A percentile compares a stretch with the other conserved stretches of the same genome.
phyloP scores from a whole-genome alignment of 2,113 vertebrate genomes.

The Pimephales promelas region DNA sequence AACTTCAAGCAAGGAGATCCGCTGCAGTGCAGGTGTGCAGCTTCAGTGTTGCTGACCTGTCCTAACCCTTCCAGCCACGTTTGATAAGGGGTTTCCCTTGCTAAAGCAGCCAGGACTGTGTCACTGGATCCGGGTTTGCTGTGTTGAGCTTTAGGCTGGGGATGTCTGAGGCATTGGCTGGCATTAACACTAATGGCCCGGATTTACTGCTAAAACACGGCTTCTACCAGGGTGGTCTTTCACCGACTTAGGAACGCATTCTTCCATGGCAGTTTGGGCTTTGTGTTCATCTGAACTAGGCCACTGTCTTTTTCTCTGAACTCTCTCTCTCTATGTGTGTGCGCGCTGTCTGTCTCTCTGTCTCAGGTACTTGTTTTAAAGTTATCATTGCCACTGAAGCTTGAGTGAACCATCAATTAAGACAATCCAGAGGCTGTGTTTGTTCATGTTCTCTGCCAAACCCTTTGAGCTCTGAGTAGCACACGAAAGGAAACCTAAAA shows the following conservation, averaged over 20 bases:
- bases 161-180: constrained; percentile 71
- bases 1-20: constrained; percentile 1
- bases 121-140: constrained; percentile 48
- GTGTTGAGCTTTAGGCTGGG: constrained; percentile 63
- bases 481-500: constrained; percentile 42
- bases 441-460: constrained; percentile 42
- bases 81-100: constrained; percentile 40
- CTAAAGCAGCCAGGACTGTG: constrained; percentile 36
- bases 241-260: constrained; percentile 68
- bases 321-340: constrained; percentile 31
- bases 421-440: constrained; percentile 44
- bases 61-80: constrained; percentile 32
- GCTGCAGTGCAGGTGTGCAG: constrained; percentile 32
- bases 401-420: constrained; percentile 39
- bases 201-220: constrained; percentile 77
- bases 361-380: constrained; percentile 37
- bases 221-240: constrained; percentile 68
- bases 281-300: constrained; percentile 61
- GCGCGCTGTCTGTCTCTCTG: constrained; percentile 7
- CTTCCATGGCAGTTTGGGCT: constrained; percentile 65
- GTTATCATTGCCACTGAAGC: constrained; percentile 50
- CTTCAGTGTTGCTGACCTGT: constrained; percentile 43
- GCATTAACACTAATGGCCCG: constrained; percentile 73
- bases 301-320: constrained; percentile 50
- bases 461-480: constrained; percentile 30